Conservation (phyloP, 2,888 invertebrate species). For the Drosophila maculinotata region DNA sequence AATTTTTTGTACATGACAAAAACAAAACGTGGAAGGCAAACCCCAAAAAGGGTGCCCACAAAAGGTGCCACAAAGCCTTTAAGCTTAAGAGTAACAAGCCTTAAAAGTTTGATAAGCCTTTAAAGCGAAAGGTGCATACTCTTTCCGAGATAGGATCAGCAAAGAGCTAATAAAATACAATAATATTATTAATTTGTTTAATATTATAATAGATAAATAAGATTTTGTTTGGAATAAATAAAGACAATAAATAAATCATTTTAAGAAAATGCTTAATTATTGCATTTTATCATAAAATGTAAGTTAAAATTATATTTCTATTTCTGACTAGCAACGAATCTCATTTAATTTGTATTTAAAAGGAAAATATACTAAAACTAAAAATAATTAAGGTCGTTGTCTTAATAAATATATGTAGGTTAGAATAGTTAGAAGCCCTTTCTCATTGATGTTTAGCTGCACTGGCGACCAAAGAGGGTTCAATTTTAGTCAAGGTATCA, state of each 20-base stretch:
- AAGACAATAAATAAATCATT: too few relatives aligned
- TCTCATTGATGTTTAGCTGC: neutral
- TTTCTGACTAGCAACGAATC: too few relatives aligned
- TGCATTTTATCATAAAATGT: too few relatives aligned
- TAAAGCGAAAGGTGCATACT: constrained; percentile 24
- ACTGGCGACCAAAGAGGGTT: constrained; percentile 15
- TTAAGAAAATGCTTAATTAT: too few relatives aligned
- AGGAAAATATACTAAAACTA: too few relatives aligned
- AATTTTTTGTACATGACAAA: constrained; percentile 23
- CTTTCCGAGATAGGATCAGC: constrained; percentile 1
- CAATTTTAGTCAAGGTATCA: constrained; percentile 37
- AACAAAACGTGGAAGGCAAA: constrained; percentile 41
- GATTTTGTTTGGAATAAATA: too few relatives aligned
- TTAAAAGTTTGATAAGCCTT: constrained; percentile 2
- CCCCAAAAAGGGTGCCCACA: constrained; percentile 27
- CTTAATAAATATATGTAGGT: neutral
- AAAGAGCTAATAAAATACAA: neutral
- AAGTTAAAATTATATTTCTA: too few relatives aligned
- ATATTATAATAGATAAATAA: too few relatives aligned
- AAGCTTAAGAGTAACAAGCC: constrained; percentile 41
- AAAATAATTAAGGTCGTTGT: too few relatives aligned
- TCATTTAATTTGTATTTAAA: too few relatives aligned
- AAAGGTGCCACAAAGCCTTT: constrained; percentile 69
- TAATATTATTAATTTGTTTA: too few relatives aligned
- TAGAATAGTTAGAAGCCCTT: neutral